A percentile compares a stretch with the other conserved stretches of the same genome.
These are phyloP conservation scores for Willisornis vidua DNA, from an alignment of 2,113 vertebrate genomes.

Conservation along the genomic window DNA sequence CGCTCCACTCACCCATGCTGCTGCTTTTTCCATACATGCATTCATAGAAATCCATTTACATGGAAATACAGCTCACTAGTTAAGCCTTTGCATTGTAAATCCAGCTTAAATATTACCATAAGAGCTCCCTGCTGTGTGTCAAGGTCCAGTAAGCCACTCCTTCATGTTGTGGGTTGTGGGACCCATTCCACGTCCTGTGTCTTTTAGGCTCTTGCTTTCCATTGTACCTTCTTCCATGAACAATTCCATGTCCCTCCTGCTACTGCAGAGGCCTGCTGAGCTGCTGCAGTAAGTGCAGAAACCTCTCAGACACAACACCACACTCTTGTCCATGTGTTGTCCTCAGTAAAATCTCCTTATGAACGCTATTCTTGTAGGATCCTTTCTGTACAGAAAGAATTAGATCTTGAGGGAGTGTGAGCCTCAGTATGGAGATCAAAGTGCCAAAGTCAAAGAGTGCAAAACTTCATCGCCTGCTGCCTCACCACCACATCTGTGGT, in stretches of 20 bases:
- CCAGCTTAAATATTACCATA: background rate
- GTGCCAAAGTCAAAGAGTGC: background rate
- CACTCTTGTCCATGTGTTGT: background rate
- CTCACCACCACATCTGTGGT: background rate
- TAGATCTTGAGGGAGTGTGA: background rate
- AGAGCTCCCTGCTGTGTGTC: background rate
- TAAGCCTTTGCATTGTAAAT: background rate
- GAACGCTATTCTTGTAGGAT: background rate
- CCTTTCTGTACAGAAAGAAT: background rate
- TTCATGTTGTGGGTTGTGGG: background rate
- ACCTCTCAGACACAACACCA: rapidly evolving
- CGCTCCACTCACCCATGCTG: background rate
- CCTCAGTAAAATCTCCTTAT: background rate
- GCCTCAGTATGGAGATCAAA: background rate
- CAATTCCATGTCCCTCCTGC: background rate
- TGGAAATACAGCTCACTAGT: background rate
- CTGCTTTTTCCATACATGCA: background rate
- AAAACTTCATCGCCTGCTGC: background rate
- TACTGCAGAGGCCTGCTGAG: background rate
- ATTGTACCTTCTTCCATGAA: background rate
- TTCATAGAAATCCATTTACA: background rate
- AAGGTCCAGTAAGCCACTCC: background rate
- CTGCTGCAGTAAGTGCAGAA: background rate
- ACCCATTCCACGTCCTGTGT: rapidly evolving
- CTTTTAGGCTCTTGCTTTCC: background rate